Percentiles rank a stretch among this genome's conserved stretches.
Evolutionary conservation across 30 jellyfish, hydroid and myxozoan species (phyloP).

Genomic region (Turritopsis dohrnii): DNA sequence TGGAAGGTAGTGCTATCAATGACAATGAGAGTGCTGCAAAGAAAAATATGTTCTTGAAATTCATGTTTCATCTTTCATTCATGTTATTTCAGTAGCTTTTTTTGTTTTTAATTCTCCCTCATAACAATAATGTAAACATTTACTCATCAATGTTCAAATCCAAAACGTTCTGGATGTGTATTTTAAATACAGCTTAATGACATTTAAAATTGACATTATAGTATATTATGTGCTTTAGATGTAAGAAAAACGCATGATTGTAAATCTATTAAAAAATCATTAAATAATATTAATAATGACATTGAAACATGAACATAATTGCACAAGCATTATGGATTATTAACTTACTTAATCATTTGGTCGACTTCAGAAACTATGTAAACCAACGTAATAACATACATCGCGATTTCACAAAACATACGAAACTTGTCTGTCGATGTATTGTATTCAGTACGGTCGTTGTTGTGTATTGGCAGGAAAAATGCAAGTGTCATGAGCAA

Average conservation of each 20-base stretch:
- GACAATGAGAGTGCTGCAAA: too few species aligned
- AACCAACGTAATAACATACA: slow-evolving; percentile 31
- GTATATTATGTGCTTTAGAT: background rate
- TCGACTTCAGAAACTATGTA: slow-evolving; percentile 52
- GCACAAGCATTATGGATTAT: background rate
- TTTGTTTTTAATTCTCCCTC: too few species aligned
- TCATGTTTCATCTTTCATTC: too few species aligned
- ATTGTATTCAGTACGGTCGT: slow-evolving; percentile 35
- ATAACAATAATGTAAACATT: too few species aligned
- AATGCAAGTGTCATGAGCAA: slow-evolving; percentile 44
- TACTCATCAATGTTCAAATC: too few species aligned
- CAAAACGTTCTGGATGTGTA: too few species aligned
- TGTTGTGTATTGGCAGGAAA: slow-evolving; percentile 36
- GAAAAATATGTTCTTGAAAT: too few species aligned
- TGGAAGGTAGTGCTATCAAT: too few species aligned
- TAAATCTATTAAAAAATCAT: too few species aligned
- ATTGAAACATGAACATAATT: background rate
- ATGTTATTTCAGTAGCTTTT: too few species aligned
- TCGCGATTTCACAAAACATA: slow-evolving; percentile 40
- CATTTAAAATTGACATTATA: background rate
- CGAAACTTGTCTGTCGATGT: slow-evolving; percentile 44
- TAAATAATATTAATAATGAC: background rate
- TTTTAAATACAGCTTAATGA: too few species aligned
- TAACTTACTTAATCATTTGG: slow-evolving; percentile 64
- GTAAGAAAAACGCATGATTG: too few species aligned